Evolutionary conservation across 2,113 vertebrate species (phyloP).

Genomic region (Pygathrix nemaeus): DNA sequence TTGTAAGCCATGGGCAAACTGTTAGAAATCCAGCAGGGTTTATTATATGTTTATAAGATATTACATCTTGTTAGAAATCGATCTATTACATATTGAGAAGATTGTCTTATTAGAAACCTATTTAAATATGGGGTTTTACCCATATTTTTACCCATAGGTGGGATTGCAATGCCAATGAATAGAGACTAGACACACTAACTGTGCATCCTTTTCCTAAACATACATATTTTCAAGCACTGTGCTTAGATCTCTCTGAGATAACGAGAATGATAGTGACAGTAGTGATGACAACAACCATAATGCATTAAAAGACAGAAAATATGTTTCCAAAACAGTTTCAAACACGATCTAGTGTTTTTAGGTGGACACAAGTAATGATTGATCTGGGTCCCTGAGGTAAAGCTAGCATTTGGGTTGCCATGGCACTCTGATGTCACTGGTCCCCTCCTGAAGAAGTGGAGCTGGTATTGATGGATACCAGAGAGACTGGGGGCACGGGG

Average conservation of each 20-base stretch:
- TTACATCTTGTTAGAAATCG: too few relatives aligned
- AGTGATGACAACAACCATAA: background rate
- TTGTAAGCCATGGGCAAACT: background rate
- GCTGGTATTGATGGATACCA: background rate
- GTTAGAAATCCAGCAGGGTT: background rate
- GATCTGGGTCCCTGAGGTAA: background rate
- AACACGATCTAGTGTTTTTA: background rate
- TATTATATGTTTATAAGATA: background rate
- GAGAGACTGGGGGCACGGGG: background rate
- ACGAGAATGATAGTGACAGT: background rate
- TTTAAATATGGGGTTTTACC: too few relatives aligned
- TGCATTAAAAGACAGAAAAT: background rate
- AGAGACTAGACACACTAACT: background rate
- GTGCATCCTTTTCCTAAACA: background rate
- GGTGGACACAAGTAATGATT: background rate
- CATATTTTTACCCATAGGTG: background rate
- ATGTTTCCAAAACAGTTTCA: background rate
- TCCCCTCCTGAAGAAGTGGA: background rate
- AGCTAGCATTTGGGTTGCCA: background rate
- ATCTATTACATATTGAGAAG: too few relatives aligned
- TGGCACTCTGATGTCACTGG: too few relatives aligned
- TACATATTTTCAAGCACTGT: background rate
- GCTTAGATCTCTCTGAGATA: background rate
- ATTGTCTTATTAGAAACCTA: background rate
- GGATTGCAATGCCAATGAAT: background rate